These are phyloP conservation scores for Carlito syrichta DNA, from an alignment of 2,113 vertebrate species.

Conservation along the genomic window DNA sequence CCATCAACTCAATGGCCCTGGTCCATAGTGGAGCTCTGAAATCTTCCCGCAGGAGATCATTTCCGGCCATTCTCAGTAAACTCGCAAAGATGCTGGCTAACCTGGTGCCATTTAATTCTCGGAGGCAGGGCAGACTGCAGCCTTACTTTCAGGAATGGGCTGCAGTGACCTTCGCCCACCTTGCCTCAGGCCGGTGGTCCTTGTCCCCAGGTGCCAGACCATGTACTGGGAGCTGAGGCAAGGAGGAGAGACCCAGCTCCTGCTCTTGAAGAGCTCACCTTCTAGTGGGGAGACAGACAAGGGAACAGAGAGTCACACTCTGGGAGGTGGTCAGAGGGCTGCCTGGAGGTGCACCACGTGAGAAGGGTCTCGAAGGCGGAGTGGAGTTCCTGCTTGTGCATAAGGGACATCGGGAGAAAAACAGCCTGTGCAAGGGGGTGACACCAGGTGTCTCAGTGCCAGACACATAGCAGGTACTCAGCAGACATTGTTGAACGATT, in stretches of 20 bases:
- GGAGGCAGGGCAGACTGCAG: neutral
- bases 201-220: neutral
- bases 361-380: neutral
- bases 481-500: neutral
- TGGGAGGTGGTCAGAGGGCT: neutral
- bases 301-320: neutral
- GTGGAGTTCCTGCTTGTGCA: neutral
- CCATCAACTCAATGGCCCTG: neutral
- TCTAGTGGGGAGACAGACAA: neutral
- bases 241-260: neutral
- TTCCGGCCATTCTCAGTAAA: neutral
- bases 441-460: neutral
- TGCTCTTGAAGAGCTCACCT: neutral
- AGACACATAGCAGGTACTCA: neutral
- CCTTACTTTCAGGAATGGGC: neutral
- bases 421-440: neutral
- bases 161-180: neutral
- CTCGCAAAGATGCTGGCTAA: neutral
- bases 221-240: neutral
- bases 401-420: neutral
- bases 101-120: neutral
- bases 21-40: neutral
- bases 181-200: neutral
- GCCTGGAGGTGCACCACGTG: accelerated
- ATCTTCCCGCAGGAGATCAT: neutral